Evolutionary conservation across 2,113 vertebrate species (phyloP).

Genomic region (Paratilapia polleni): DNA sequence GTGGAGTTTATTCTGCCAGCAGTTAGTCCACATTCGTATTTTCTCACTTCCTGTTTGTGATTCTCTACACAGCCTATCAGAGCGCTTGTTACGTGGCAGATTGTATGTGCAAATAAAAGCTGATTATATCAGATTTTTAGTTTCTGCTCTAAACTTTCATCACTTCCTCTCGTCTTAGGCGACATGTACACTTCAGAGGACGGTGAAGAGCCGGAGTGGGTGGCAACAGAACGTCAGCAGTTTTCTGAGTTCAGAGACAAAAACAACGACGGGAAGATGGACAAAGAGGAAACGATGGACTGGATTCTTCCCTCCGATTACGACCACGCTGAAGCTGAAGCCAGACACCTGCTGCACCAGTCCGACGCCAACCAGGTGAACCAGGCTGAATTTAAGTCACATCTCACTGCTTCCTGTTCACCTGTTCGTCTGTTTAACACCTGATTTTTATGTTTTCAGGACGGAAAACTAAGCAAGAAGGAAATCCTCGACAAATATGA

Average conservation of each 20-base stretch:
- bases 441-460: constrained; percentile 73
- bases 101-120: too few species aligned
- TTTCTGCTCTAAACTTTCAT: not conserved
- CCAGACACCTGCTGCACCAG: constrained; percentile 90
- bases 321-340: constrained; percentile 89
- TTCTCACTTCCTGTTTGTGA: not conserved
- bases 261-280: constrained; percentile 93
- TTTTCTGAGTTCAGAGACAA: constrained; percentile 94
- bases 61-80: not conserved
- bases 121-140: not conserved
- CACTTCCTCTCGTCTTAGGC: constrained; percentile 70
- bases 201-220: constrained; percentile 88
- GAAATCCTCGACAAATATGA: constrained; percentile 92
- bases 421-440: not conserved
- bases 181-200: constrained; percentile 90
- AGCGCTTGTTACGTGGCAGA: not conserved
- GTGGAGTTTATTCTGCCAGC: not conserved
- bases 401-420: accelerated
- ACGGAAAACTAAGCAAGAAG: constrained; percentile 87
- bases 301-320: constrained; percentile 94
- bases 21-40: too few species aligned
- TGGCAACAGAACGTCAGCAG: constrained; percentile 89
- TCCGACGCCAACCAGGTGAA: constrained; percentile 89
- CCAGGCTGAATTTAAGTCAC: not conserved
- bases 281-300: constrained; percentile 90